Base-by-base conservation (phyloP, 1,140 invertebrate genomes). In the Ips typographus region DNA sequence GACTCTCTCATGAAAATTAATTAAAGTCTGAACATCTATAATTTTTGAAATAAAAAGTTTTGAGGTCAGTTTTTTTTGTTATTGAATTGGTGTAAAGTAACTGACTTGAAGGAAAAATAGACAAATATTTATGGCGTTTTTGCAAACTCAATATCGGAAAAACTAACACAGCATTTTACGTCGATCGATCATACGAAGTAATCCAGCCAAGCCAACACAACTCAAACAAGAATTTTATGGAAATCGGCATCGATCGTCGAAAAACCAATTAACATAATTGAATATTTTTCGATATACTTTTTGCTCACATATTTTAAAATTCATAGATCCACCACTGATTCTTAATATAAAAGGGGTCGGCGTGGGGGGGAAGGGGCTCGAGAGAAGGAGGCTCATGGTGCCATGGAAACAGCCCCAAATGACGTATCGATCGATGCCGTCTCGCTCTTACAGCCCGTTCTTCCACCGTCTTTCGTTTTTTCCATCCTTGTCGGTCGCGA, bases 341-440 rank as follows among this genome's bases (percentile, higher is more conserved):
- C 76, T 76, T 79, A 79, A 79, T 77, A 78, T 78, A 76, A 77
- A 76, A 73, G 72, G 74, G 64, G 68, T 62, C 42, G 67, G 59
- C n/a, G 58, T 64, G 58, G 68, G 38, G 43, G 58, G 72, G 63
- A 61, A 42, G 65, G 42, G 61, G 68, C 38, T 61, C 49, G 57
- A 49, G 74, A 73, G 69, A 72, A 72, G 73, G 75, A 74, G 77
- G 74, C 76, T 75, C 76, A 72, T 79, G 79, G 77, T 80, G 73
- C 79, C 79, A 75, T 75, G 74, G 74, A 73, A 75, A 75, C 74
- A 75, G 74, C 78, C 78, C 22, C 78, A 80, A 80, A 80, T 80
- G 74, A 75, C 71, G 72, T 75, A 75, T 75, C 74, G 74, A 75
- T 75, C 74, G 70, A 67, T 53, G 72, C 72, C 68, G 68, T 79